Conservation (phyloP, 1,140 invertebrate species). For the Cyclina sinensis region DNA sequence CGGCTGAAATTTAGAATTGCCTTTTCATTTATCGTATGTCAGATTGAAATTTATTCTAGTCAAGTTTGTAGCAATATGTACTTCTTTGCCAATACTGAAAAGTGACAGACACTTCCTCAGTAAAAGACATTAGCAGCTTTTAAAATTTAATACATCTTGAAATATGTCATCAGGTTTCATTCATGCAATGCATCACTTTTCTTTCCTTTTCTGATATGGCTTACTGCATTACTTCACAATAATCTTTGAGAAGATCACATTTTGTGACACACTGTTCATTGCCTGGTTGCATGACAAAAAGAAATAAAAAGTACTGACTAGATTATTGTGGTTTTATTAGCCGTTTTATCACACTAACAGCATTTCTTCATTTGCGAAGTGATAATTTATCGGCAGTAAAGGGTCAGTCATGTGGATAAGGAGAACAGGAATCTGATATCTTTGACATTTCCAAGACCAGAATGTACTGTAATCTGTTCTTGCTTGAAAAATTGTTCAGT, state of each 20-base stretch:
- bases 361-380: slow-evolving; percentile 50
- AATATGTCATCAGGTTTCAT: neutral
- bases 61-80: neutral
- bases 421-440: neutral
- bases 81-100: neutral
- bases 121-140: neutral
- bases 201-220: neutral
- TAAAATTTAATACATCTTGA: neutral
- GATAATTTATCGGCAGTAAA: slow-evolving; percentile 3
- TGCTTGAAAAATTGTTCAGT: too few relatives aligned
- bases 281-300: slow-evolving; percentile 29
- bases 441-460: neutral
- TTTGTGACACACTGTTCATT: slow-evolving; percentile 2
- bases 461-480: too few relatives aligned
- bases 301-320: slow-evolving; percentile 9
- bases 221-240: neutral
- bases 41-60: too few relatives aligned
- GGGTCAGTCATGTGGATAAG: neutral
- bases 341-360: slow-evolving; percentile 31
- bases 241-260: neutral
- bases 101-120: neutral
- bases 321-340: slow-evolving; percentile 32
- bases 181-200: neutral
- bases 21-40: too few relatives aligned
- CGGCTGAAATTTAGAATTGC: neutral